Evolutionary conservation across 64 coral and sea anemone genomes (phyloP), one percentile per base, ranked within the genome.

Genomic region (Hydrozoanthus tunicans): DNA sequence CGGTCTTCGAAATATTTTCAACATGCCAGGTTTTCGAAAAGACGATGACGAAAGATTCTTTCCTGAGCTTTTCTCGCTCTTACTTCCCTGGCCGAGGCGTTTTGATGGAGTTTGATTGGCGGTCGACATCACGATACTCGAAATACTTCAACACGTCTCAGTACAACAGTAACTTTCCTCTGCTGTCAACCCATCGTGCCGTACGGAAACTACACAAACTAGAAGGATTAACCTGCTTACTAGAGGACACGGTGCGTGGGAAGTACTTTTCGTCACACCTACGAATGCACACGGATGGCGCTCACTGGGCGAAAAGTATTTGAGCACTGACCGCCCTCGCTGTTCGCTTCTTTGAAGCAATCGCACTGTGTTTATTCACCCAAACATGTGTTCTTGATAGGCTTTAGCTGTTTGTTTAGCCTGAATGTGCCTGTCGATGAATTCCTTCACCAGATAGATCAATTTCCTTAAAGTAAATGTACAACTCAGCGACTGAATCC

Each of bases 1-100:
- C 61, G 71, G 86, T 23, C 95, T 82, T 62, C 95, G 92, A n/a
- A 97, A 81, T 63, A 97, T 94, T 73, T 97, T 97, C 25, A 97
- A 60, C 32, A 94, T 51, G 43, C 84, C 53, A 61, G 69, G n/a
- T 88, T 73, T 88, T 15, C 84, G 84, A 88, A 88, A 88, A 60
- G 84, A 88, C 10, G 84, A 88, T 88, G 84, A 88, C 69, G 84
- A 88, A 88, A 88, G 84, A 32, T 67, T 75, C 68, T 88, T 88
- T 75, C 68, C 67, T 10, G 55, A 60, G 55, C 23, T 74, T 15
- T 88, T 88, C 5, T 88, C 84, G 68, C 68, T 73, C 74, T 75
- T 88, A 75, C 56, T 88, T 88, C 84, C 84, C 84, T 88, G 84
- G 74, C 11, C 66, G 15, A 51, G 1, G 5, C 67, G 84, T 70